Percentiles rank a stretch among this genome's conserved stretches.
Evolutionary conservation across 1,140 invertebrate species (phyloP).

Genomic region (Neodiprion fabricii): DNA sequence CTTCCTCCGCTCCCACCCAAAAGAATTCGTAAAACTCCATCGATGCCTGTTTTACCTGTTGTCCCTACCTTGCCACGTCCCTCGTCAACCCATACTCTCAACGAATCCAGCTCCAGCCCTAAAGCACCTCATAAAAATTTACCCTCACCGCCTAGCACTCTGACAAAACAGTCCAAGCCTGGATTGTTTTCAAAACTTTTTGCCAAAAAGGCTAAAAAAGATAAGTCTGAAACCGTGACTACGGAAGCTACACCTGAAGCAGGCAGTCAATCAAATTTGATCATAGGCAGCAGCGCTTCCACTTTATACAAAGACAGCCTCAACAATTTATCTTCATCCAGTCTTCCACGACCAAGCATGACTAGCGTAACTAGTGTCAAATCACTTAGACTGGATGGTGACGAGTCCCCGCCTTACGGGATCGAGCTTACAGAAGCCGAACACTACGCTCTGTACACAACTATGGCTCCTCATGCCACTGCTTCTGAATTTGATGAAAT

Average conservation of each 20-base stretch:
- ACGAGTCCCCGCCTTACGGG: constrained; percentile 51
- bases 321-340: constrained; percentile 25
- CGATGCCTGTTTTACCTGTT: constrained; percentile 44
- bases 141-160: constrained; percentile 54
- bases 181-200: constrained; percentile 74
- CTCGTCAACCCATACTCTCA: constrained; percentile 55
- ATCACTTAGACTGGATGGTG: constrained; percentile 37
- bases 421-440: constrained; percentile 81
- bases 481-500: constrained; percentile 86
- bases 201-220: constrained; percentile 57
- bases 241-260: constrained; percentile 12
- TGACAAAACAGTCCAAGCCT: constrained; percentile 66
- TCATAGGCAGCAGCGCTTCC: constrained; percentile 30
- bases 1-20: constrained; percentile 82
- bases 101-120: constrained; percentile 27
- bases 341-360: constrained; percentile 35
- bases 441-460: constrained; percentile 84
- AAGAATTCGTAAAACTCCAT: constrained; percentile 70
- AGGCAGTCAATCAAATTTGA: constrained; percentile 32
- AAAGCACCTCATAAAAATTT: constrained; percentile 52
- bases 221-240: constrained; percentile 45
- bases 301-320: constrained; percentile 23
- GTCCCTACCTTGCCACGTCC: constrained; percentile 40
- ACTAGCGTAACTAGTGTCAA: constrained; percentile 36
- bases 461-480: constrained; percentile 82